Base-by-base conservation (phyloP, 1,140 invertebrate species). In the Tetranychus urticae region DNA sequence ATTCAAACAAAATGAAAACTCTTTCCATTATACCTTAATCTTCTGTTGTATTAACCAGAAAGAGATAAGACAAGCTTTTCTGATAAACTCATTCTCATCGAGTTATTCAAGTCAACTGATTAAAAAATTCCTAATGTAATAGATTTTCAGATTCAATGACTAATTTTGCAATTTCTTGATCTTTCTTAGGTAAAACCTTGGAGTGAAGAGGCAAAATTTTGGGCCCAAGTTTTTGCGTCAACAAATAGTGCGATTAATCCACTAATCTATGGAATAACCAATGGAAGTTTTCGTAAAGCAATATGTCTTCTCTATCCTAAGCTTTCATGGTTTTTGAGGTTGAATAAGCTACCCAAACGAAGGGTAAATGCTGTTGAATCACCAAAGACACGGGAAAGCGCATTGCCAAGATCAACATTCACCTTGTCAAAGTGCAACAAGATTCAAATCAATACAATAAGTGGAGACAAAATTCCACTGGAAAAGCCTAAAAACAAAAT, bases 251-350 rank as follows among this genome's bases (percentile, higher is more conserved):
- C 59, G 3, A 14, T 61, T 12, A 61, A 61, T 37, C 59, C 59
- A 23, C n/a, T 61, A 31, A 61, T 61, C 34, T 85, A 84, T 63
- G 82, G 81, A 12, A 79, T 81, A 42, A 82, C 78, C 10, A 84
- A 83, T 65, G 75, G 78, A 37, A 78, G 79, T 65, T 80, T 84
- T 64, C 68, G 77, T 23, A 76, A 75, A 61, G 48, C 48, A 0
- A 57, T 36, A 3, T 56, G 52, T 36, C 39, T 46, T 8, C 52
- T 61, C 3, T 50, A 54, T 54, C 46, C 36, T 13, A 50, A 37
- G 14, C 14, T 37, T 31, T 52, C 50, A 13, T 52, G 50, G 50
- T 52, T 52, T 6, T 23, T 52, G n/a, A 52, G 50, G 23, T 52
- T 52, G 50, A n/a, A 52, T 6, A 42, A 10, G 5, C 10, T 0